Conservation (phyloP, 2,113 vertebrate genomes). For the Microcebus tavaratra region DNA sequence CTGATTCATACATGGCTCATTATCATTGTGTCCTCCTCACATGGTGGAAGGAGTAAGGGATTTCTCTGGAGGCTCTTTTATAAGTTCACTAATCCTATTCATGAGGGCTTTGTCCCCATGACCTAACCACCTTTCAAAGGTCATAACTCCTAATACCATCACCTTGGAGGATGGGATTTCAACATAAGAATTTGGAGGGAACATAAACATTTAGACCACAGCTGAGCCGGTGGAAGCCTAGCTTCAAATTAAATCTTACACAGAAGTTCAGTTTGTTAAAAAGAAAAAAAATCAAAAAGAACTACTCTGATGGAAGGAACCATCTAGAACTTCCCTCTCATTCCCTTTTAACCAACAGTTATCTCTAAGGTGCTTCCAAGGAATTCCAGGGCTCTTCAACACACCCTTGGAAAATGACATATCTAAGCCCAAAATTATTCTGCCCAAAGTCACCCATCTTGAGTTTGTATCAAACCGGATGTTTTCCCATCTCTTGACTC, state of each 20-base stretch:
- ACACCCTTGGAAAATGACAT: background rate
- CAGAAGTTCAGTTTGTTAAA: background rate
- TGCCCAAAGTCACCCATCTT: background rate
- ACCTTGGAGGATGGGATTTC: background rate
- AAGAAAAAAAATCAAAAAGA: background rate
- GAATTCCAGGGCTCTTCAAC: background rate
- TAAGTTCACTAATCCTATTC: background rate
- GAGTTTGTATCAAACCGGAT: background rate
- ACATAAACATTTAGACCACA: background rate
- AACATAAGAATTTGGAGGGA: background rate
- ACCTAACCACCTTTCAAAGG: background rate
- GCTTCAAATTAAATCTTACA: background rate
- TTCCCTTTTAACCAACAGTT: background rate
- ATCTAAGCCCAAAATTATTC: background rate
- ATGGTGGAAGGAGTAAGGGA: background rate
- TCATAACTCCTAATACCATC: background rate
- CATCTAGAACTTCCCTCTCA: background rate
- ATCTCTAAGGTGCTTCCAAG: background rate
- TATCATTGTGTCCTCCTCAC: background rate
- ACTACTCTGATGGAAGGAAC: background rate
- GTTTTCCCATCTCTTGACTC: background rate
- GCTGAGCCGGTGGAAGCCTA: background rate
- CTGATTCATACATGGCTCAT: background rate
- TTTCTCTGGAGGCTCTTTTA: background rate
- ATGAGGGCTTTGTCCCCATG: background rate